Conservation (phyloP, 2,888 invertebrate species). For the Pyrrhia umbra region DNA sequence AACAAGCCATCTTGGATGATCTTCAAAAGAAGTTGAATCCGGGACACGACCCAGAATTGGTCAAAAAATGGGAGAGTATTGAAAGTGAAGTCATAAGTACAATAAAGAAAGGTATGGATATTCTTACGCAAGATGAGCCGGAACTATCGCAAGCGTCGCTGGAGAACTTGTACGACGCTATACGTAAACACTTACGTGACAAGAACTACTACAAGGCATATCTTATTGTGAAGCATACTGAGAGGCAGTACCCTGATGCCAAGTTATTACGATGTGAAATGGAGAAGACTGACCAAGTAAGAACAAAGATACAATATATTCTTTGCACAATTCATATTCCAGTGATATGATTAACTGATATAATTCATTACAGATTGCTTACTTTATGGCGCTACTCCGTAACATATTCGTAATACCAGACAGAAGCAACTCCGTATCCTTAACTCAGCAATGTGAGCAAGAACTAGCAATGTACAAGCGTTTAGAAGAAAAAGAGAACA, state of each 20-base stretch:
- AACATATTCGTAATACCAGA: conserved; percentile 85
- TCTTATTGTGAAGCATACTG: conserved; percentile 85
- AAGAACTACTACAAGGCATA: conserved; percentile 89
- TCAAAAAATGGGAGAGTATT: conserved; percentile 89
- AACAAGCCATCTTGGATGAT: conserved; percentile 91
- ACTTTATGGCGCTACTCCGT: conserved; percentile 84
- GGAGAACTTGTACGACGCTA: conserved; percentile 83
- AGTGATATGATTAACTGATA: background rate
- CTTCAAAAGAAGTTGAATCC: conserved; percentile 88
- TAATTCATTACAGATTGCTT: conserved; percentile 78
- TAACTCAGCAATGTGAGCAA: conserved; percentile 84
- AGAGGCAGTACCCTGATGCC: conserved; percentile 85
- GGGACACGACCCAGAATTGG: conserved; percentile 82
- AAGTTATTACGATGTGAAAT: conserved; percentile 84
- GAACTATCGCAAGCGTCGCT: conserved; percentile 84
- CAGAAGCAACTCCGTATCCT: conserved; percentile 66
- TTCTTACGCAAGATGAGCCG: conserved; percentile 85
- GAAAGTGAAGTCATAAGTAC: conserved; percentile 86
- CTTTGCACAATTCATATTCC: background rate
- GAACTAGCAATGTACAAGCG: conserved; percentile 87
- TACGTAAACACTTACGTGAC: conserved; percentile 82
- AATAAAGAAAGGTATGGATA: conserved; percentile 86
- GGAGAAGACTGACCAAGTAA: conserved; percentile 87
- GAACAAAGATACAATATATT: background rate
- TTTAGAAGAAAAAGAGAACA: conserved; percentile 90